Percentiles rank a stretch among this genome's conserved stretches.
Evolutionary conservation across 1,140 invertebrate genomes (phyloP).

Genomic region (Leptonema lineaticorne): DNA sequence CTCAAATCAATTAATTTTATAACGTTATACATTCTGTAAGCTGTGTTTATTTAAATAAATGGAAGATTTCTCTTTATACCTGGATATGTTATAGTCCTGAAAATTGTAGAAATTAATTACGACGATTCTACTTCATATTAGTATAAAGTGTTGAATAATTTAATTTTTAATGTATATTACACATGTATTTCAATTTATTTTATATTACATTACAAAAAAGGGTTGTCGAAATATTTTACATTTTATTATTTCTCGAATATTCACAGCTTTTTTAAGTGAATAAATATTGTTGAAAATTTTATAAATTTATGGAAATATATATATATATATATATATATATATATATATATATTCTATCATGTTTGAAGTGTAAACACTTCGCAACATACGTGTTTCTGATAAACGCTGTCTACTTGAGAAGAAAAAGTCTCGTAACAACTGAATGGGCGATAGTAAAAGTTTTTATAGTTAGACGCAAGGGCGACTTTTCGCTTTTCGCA

Average conservation of each 20-base stretch:
- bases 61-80: background rate
- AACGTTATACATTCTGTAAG: background rate
- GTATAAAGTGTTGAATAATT: background rate
- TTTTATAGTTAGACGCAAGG: background rate
- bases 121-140: background rate
- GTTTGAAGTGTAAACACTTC: background rate
- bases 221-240: no score
- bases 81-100: background rate
- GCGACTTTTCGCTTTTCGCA: background rate
- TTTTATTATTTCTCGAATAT: no score
- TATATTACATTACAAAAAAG: background rate
- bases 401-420: background rate
- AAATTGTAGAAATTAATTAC: background rate
- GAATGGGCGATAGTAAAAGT: constrained; percentile 7
- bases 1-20: background rate
- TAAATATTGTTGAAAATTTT: no score
- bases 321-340: no score
- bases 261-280: no score
- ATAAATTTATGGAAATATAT: background rate
- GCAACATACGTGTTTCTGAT: background rate
- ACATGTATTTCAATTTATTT: background rate
- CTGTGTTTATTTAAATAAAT: background rate
- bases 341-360: background rate
- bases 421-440: background rate
- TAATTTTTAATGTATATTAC: no score